Evolutionary conservation across 2,113 vertebrate species (phyloP).

Genomic region (Hemiscyllium ocellatum): DNA sequence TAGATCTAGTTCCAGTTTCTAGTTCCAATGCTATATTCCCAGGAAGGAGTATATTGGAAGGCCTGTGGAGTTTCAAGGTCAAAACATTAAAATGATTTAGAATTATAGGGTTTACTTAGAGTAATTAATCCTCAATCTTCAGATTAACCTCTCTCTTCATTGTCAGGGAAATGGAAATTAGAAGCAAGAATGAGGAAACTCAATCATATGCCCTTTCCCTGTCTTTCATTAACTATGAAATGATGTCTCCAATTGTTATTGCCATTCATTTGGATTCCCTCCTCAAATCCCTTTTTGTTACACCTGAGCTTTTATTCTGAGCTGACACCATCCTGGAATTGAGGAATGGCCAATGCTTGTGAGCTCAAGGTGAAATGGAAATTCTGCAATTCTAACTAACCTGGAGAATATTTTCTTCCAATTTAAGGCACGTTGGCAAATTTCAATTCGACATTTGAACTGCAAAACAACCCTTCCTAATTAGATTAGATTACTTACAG

Average conservation of each 20-base stretch:
- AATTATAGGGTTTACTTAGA: not conserved
- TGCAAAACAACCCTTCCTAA: not conserved
- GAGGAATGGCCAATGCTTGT: not conserved
- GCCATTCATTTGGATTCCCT: not conserved
- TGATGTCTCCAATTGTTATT: not conserved
- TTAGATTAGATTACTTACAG: too few species aligned
- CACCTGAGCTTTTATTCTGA: not conserved
- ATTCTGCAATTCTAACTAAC: too few species aligned
- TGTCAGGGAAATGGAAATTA: not conserved
- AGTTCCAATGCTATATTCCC: too few species aligned
- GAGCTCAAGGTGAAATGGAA: not conserved
- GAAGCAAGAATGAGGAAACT: not conserved
- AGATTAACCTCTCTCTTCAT: not conserved
- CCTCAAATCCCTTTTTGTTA: not conserved
- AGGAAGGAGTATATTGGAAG: not conserved
- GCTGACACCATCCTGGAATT: too few species aligned
- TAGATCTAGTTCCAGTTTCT: too few species aligned
- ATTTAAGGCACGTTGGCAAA: too few species aligned
- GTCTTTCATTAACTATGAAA: not conserved
- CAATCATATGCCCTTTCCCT: not conserved
- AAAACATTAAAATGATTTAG: not conserved
- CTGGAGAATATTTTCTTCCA: too few species aligned
- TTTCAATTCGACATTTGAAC: too few species aligned
- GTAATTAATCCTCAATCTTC: not conserved
- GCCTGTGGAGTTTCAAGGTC: not conserved